Percentiles rank a stretch among this genome's conserved stretches.
Evolutionary conservation across 2,797 vertebrate genomes (phyloP).

Genomic region (Anisognathus igniventris): DNA sequence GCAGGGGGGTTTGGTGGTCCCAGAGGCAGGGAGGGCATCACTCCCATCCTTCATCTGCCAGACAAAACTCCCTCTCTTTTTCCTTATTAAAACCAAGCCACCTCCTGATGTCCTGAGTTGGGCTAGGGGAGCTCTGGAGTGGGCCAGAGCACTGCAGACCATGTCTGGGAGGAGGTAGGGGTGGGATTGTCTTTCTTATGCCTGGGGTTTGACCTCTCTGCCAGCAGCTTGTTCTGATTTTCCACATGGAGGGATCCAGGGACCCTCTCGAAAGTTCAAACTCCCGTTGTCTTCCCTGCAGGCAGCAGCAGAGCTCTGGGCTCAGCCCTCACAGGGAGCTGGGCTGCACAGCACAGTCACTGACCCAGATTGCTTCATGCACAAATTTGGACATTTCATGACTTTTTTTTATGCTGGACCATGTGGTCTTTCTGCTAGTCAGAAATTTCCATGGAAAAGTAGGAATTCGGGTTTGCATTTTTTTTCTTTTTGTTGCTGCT

Average conservation of each 20-base stretch:
- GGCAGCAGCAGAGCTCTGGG: neutral
- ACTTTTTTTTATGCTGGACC: neutral
- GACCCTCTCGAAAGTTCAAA: conserved; percentile 57
- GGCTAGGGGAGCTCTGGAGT: neutral
- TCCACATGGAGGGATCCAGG: conserved; percentile 54
- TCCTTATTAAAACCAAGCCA: neutral
- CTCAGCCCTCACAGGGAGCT: neutral
- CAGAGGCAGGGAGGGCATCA: neutral
- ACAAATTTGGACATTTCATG: neutral
- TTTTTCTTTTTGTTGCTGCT: neutral
- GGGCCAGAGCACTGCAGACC: neutral
- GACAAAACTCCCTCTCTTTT: neutral
- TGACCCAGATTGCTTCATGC: neutral
- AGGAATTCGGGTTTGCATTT: neutral
- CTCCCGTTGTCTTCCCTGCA: neutral
- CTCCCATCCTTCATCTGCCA: neutral
- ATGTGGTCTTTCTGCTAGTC: neutral
- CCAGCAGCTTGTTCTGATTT: conserved; percentile 69
- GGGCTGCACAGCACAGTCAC: neutral
- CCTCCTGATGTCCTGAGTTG: neutral
- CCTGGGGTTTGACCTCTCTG: conserved; percentile 62
- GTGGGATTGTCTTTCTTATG: conserved; percentile 51
- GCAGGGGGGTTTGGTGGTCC: rapidly evolving
- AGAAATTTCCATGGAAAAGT: neutral
- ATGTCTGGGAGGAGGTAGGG: neutral